A percentile compares a stretch with the other conserved stretches of the same genome.
These are phyloP conservation scores for Mellilla xanthometata DNA, from an alignment of 2,888 invertebrate species.

Conservation along the genomic window DNA sequence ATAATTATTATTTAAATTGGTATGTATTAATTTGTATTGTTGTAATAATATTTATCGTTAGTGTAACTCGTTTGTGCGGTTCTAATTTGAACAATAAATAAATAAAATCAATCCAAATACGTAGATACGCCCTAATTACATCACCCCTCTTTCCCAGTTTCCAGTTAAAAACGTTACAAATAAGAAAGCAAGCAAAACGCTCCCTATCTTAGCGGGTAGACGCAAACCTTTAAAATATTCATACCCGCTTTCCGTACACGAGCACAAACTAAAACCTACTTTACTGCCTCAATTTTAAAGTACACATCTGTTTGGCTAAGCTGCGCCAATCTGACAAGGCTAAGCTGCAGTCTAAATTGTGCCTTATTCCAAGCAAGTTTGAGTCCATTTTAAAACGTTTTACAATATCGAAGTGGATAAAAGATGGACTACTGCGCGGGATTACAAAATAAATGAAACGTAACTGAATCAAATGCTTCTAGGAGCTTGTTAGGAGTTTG, in stretches of 20 bases:
- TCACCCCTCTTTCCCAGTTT: too few species aligned
- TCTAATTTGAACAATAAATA: too few species aligned
- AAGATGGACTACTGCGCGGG: conserved; percentile 4
- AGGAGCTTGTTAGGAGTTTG: conserved; percentile 2
- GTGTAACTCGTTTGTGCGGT: too few species aligned
- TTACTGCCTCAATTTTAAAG: not conserved
- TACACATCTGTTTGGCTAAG: not conserved
- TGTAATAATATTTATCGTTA: too few species aligned
- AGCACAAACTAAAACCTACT: conserved; percentile 12
- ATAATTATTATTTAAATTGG: too few species aligned
- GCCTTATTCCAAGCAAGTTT: conserved; percentile 4
- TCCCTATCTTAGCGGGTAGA: conserved; percentile 10
- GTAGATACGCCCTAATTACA: too few species aligned
- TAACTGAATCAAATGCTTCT: conserved; percentile 31
- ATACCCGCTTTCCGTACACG: conserved; percentile 3
- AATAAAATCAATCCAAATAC: too few species aligned
- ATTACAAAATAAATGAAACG: conserved; percentile 45
- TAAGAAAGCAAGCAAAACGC: not conserved
- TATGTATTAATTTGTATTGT: too few species aligned
- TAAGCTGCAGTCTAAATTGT: conserved; percentile 3
- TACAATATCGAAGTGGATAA: not conserved
- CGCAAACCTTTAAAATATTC: conserved; percentile 20
- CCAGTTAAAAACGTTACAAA: not conserved
- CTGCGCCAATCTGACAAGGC: conserved; percentile 9
- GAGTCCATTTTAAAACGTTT: conserved; percentile 4